Base-by-base conservation (phyloP, 2,113 vertebrate species). In the Microtus oregoni region DNA sequence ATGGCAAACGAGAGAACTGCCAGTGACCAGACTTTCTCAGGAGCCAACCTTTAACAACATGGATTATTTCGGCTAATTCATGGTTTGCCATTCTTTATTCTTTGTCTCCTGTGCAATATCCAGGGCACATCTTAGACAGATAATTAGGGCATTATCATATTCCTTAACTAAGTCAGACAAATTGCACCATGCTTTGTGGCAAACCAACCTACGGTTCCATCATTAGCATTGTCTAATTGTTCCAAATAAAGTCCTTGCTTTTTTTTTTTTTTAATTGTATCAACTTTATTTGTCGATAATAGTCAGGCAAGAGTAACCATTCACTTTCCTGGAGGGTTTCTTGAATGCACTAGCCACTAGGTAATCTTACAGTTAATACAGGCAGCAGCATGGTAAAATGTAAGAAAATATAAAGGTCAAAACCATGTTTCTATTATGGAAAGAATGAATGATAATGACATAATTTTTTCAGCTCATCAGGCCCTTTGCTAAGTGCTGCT, bases 391-490 rank as follows among this genome's bases (percentile, higher is more conserved):
- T 98, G 96, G 96, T 92, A 98, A 99, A 98, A 98, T 98, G 98
- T 97, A 98, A 98, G 98, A 98, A 99, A 99, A 98, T 98, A 98
- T 97, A 99, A 99, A 99, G 99, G 99, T 99, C 99, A 99, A 98
- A 99, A 98, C 98, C 98, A 98, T 98, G 98, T 98, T 99, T 99
- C 98, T 98, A 98, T 98, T 98, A 98, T 98, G 98, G 98, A 98
- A 98, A 98, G 98, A 98, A 98, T 98, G 98, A 99, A 98, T 99
- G 99, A 98, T 99, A 99, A 99, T 99, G 99, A 98, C 98, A 99
- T 98, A 98, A 98, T 99, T 99, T 75, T 98, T 99, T 98, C 98
- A 99, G 98, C 99, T 99, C 99, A 99, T 99, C 99, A 99, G 99
- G 98, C 98, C 98, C 98, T 98, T 99, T 98, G 99, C 98, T 98